Evolutionary conservation across 2,113 vertebrate genomes (phyloP).

Genomic region (Rana temporaria): DNA sequence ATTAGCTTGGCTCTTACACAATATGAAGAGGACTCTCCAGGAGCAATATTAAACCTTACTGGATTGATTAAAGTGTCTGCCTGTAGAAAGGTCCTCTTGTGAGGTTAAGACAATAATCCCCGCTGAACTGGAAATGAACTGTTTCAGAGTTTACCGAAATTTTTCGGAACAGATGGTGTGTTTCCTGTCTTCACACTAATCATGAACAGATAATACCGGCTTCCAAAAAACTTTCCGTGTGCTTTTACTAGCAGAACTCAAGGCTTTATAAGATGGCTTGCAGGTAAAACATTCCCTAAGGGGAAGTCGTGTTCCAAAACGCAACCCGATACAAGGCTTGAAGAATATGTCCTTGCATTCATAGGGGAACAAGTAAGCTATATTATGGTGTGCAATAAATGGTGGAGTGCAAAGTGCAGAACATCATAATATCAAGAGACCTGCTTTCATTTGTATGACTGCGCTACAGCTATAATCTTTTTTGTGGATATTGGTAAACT

Average conservation of each 20-base stretch:
- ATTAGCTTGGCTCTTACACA: background rate
- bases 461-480: too few relatives aligned
- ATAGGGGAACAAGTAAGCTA: background rate
- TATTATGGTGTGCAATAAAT: background rate
- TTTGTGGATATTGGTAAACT: too few relatives aligned
- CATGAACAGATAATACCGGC: conserved; percentile 20
- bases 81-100: conserved; percentile 27
- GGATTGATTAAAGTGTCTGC: conserved; percentile 16
- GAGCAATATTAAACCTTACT: background rate
- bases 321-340: background rate
- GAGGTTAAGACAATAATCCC: conserved; percentile 29
- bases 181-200: conserved; percentile 40
- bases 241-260: conserved; percentile 29
- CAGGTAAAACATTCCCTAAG: background rate
- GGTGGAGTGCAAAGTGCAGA: too few relatives aligned
- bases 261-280: background rate
- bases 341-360: background rate
- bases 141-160: conserved; percentile 15
- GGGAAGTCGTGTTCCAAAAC: background rate
- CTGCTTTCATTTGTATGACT: too few relatives aligned
- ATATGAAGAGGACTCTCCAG: conserved; percentile 1
- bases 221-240: background rate
- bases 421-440: too few relatives aligned
- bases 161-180: conserved; percentile 19
- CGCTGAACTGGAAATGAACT: conserved; percentile 44